phyloP scores from a whole-genome alignment of 2,797 vertebrate species.

The Gouania willdenowi region DNA sequence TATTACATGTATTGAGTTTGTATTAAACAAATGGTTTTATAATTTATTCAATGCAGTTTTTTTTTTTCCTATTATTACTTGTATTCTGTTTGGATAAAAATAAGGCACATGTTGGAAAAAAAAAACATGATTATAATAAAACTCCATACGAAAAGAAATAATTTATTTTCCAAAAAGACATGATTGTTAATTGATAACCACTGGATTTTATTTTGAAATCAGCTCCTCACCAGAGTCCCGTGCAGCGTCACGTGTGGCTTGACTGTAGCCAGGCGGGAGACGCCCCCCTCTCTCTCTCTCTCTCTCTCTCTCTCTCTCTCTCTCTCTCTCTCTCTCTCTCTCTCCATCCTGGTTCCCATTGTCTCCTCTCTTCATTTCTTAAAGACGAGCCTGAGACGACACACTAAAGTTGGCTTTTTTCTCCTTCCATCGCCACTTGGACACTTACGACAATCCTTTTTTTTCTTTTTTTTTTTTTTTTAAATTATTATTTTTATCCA shows the following conservation, averaged over 20 bases:
- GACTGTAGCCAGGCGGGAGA: constrained; percentile 70
- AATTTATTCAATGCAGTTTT: too few species aligned
- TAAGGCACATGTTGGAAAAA: too few species aligned
- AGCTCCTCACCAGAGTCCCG: neutral
- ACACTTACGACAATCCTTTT: constrained; percentile 19
- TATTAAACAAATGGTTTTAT: too few species aligned
- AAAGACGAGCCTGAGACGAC: constrained; percentile 38
- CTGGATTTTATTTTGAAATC: constrained; percentile 42
- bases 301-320: constrained; percentile 56
- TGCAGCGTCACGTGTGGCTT: constrained; percentile 19
- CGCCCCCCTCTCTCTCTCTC: constrained; percentile 56
- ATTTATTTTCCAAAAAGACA: too few species aligned
- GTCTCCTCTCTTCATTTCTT: constrained; percentile 42
- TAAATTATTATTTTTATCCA: neutral
- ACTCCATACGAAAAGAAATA: too few species aligned
- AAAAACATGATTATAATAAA: too few species aligned
- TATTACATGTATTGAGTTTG: too few species aligned
- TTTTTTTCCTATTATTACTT: too few species aligned
- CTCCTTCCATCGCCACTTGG: constrained; percentile 5
- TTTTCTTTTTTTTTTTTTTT: neutral
- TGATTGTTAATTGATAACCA: too few species aligned
- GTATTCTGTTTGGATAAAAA: too few species aligned
- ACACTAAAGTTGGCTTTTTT: constrained; percentile 21
- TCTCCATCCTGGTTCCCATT: constrained; percentile 64
- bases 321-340: constrained; percentile 53